Evolutionary conservation across 2,797 vertebrate genomes (phyloP).

Genomic region (Acrossocheilus wenchowensis): DNA sequence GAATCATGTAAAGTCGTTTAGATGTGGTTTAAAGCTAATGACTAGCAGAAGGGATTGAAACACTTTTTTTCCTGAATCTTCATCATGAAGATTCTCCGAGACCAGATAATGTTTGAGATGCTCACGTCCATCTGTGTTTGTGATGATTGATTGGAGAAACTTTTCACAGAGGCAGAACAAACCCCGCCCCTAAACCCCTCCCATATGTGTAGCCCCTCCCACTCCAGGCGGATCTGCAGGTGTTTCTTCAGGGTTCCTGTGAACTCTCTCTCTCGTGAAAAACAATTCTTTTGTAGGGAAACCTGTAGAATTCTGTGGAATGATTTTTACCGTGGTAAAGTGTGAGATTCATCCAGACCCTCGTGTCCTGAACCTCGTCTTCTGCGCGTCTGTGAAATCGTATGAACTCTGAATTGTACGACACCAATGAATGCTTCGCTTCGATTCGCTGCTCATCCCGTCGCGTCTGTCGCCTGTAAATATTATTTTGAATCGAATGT

Average conservation of each 20-base stretch:
- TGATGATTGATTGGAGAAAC: background rate
- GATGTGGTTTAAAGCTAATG: background rate
- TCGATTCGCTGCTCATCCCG: constrained; percentile 66
- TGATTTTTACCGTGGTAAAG: background rate
- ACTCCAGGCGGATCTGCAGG: background rate
- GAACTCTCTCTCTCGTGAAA: background rate
- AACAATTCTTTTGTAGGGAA: background rate
- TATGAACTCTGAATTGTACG: constrained; percentile 69
- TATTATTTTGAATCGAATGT: constrained; percentile 75
- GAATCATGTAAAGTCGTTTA: background rate
- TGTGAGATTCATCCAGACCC: background rate
- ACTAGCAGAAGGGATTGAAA: background rate
- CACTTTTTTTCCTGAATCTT: background rate
- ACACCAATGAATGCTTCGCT: constrained; percentile 80
- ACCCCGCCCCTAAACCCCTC: background rate
- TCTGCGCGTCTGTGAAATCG: constrained; percentile 61
- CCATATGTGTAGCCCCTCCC: background rate
- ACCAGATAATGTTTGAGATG: background rate
- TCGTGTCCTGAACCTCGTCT: background rate
- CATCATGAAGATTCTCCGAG: background rate
- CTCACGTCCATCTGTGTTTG: background rate
- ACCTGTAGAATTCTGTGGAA: background rate
- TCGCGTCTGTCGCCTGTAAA: constrained; percentile 56
- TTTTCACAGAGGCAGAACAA: background rate
- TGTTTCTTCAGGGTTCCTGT: background rate